These are phyloP conservation scores for Spinus olivaceus DNA, from an alignment of 2,797 vertebrate genomes.

Conservation along the genomic window DNA sequence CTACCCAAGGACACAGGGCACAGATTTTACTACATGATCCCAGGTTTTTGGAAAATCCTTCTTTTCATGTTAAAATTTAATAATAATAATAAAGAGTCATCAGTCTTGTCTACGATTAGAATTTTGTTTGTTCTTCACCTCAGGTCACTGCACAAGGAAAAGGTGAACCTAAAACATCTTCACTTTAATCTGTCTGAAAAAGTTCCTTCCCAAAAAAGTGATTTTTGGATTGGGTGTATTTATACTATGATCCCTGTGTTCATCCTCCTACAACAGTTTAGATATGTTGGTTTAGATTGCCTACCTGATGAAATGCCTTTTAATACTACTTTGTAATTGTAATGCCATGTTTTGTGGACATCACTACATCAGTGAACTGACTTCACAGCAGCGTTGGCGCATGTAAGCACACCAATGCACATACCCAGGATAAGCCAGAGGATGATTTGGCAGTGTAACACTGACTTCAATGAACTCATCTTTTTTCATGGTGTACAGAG, in stretches of 20 bases:
- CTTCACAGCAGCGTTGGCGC: not conserved
- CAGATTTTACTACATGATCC: not conserved
- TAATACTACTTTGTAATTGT: not conserved
- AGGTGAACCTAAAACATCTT: not conserved
- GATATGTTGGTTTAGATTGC: not conserved
- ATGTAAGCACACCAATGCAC: not conserved
- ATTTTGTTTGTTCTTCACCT: not conserved
- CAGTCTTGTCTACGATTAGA: not conserved
- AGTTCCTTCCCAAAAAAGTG: not conserved
- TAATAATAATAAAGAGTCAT: not conserved
- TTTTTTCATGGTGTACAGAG: fast-evolving
- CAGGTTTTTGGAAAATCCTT: not conserved
- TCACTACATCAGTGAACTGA: not conserved
- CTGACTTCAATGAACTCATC: not conserved
- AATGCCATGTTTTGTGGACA: not conserved
- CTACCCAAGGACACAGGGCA: not conserved
- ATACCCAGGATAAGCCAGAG: not conserved
- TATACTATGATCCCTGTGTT: not conserved
- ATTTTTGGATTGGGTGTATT: not conserved
- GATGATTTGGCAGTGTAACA: not conserved
- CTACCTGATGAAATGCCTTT: not conserved
- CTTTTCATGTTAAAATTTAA: not conserved
- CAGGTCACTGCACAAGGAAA: not conserved
- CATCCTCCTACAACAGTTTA: not conserved
- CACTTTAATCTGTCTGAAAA: not conserved